Percentiles rank a stretch among this genome's conserved stretches.
phyloP scores from a whole-genome alignment of 2,797 vertebrate genomes.

The Fistularia tabacaria region DNA sequence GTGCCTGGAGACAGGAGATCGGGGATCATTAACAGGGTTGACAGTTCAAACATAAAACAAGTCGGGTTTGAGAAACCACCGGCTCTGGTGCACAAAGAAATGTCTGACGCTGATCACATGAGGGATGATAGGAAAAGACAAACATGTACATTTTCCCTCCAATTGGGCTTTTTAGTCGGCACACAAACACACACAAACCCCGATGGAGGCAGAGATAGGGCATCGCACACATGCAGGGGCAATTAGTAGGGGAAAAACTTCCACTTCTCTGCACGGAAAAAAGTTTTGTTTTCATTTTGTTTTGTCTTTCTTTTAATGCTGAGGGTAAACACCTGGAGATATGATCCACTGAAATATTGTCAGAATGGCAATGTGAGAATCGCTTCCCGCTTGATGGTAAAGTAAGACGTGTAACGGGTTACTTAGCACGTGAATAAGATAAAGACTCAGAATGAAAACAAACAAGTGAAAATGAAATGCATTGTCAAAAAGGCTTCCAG shows the following conservation, averaged over 20 bases:
- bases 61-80: slow-evolving; percentile 41
- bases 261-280: no score
- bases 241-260: no score
- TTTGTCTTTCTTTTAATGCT: background rate
- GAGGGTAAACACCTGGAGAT: slow-evolving; percentile 18
- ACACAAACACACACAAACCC: no score
- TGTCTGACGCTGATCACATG: slow-evolving; percentile 26
- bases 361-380: slow-evolving; percentile 5
- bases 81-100: slow-evolving; percentile 28
- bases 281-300: no score
- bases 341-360: slow-evolving; percentile 15
- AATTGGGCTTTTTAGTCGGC: slow-evolving; percentile 10
- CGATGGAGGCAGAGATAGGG: no score
- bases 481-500: no score
- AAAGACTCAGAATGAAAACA: no score
- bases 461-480: no score
- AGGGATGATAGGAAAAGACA: slow-evolving; percentile 35
- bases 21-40: slow-evolving; percentile 55
- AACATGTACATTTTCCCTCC: slow-evolving; percentile 4
- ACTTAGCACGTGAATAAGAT: no score
- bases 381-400: no score
- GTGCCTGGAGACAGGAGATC: slow-evolving; percentile 28
- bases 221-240: no score
- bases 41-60: slow-evolving; percentile 48
- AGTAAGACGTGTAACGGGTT: no score